phyloP scores from a whole-genome alignment of 2,888 invertebrate species.

The Coenonympha arcania region DNA sequence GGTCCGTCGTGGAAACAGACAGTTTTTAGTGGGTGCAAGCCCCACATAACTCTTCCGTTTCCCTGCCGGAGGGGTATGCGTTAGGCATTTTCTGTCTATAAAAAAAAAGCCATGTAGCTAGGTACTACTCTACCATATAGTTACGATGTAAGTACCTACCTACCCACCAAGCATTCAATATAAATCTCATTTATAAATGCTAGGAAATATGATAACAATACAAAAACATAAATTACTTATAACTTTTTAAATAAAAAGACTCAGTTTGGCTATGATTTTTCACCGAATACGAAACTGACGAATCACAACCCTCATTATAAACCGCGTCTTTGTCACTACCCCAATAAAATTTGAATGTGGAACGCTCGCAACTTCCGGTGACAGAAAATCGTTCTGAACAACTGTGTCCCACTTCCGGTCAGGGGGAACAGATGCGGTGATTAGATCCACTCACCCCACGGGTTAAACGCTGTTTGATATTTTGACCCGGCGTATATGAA shows the following conservation, averaged over 20 bases:
- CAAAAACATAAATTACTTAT: no score
- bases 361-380: conserved; percentile 70
- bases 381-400: conserved; percentile 72
- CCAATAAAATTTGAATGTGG: conserved; percentile 71
- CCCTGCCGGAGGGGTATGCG: no score
- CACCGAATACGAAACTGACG: conserved; percentile 22
- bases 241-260: no score
- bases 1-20: no score
- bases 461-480: conserved; percentile 58
- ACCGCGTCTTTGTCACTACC: conserved; percentile 53
- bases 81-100: no score
- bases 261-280: background rate
- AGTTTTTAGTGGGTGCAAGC: no score
- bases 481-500: conserved; percentile 29
- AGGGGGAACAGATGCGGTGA: conserved; percentile 70
- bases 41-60: no score
- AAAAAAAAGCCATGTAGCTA: no score
- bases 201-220: no score
- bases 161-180: no score
- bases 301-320: conserved; percentile 46
- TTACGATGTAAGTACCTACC: background rate
- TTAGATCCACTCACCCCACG: conserved; percentile 61
- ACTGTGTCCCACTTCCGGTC: conserved; percentile 71
- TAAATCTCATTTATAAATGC: no score
- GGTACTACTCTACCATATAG: no score